These are phyloP conservation scores for Sciurus carolinensis DNA, from an alignment of 2,797 vertebrate genomes.

Conservation along the genomic window DNA sequence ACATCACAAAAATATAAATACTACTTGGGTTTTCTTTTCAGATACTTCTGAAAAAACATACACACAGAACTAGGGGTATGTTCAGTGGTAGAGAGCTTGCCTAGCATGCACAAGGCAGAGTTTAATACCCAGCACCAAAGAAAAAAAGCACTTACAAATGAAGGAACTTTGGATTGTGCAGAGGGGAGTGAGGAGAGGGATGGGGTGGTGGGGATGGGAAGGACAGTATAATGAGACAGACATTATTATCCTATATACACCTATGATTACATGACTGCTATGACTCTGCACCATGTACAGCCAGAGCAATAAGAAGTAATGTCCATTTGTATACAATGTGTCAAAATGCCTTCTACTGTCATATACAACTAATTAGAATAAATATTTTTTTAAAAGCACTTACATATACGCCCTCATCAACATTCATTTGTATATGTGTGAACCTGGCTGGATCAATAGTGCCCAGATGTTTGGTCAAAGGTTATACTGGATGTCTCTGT, in stretches of 20 bases:
- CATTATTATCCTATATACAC: no score
- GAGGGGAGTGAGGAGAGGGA: no score
- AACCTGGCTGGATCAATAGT: neutral
- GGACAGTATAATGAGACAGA: no score
- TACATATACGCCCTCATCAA: neutral
- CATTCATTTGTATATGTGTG: no score
- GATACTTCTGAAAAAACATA: neutral
- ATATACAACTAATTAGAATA: no score
- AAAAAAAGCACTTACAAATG: neutral
- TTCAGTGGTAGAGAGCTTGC: neutral
- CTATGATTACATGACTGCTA: no score
- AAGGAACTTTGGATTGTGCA: no score
- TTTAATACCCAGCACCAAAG: neutral
- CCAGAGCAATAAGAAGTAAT: no score
- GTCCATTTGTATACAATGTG: no score
- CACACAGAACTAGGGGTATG: neutral
- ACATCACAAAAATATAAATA: slow-evolving; percentile 56
- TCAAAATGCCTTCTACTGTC: no score
- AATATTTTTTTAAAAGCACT: neutral
- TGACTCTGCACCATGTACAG: no score
- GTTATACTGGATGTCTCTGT: slow-evolving; percentile 13
- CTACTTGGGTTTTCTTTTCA: neutral
- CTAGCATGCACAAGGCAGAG: neutral
- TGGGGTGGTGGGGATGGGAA: no score
- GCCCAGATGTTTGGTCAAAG: neutral